Evolutionary conservation across 1,140 invertebrate genomes (phyloP), one percentile per base, ranked within the genome.

Genomic region (Bilobella aurantiaca): DNA sequence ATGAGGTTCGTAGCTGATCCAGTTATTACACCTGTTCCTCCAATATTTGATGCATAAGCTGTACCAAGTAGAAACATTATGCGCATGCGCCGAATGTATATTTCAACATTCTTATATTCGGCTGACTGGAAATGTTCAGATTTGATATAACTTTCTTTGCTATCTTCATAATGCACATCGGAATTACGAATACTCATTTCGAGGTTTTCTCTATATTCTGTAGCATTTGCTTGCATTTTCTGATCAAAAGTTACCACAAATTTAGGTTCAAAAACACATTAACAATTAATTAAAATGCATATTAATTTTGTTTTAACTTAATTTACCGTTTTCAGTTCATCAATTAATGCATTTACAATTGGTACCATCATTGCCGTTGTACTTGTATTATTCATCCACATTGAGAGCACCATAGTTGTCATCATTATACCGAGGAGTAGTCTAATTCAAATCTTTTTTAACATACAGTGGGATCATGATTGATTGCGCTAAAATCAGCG

Each of bases 1-100:
- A 91, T 88, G 14, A 94, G 81, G 78, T 96, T 96, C 27, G 92
- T 91, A 5, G 86, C 88, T 0, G 90, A 93, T 3, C 92, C 93
- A 1, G 92, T 92, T 25, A 73, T 69, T 18, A 69, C 66, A 25
- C 71, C 71, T 27, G 71, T 72, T 28, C 70, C 71, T 3, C 71
- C 71, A 47, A 73, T 70, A 62, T 73, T 73, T 27, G 64, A 67
- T 29, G 68, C 32, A 63, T 70, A 73, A 18, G 68, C 69, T 14
- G 68, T 70, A 8, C 69, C 71, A 0, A 73, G 30, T 21, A 73
- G 59, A 62, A 73, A 73, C 71, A 70, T 69, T 5, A 65, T 67
- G 64, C 69, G 65, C 21, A 72, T 31, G 34, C 69, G 57, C 32
- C 62, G 30, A 29, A 72, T 68, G 62, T 67, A 25, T 16, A 49